Evolutionary conservation across 2,888 invertebrate genomes (phyloP), one percentile per base, ranked within the genome.

Genomic region (Selenia dentaria): DNA sequence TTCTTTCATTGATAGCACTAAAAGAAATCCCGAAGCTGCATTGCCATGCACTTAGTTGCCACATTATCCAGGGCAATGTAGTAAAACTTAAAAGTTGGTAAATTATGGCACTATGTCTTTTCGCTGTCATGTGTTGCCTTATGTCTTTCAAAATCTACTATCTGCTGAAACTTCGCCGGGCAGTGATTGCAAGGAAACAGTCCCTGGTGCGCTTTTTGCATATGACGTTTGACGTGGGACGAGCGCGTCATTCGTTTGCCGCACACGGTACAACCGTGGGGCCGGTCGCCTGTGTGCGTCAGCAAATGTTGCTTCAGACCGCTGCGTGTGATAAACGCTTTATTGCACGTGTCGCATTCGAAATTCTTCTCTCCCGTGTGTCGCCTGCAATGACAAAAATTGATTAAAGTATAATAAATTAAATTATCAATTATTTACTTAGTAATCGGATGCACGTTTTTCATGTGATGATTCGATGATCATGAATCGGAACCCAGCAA

Each of bases 351-450:
- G 16, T 76, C 74, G 18, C 91, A 91, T 46, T 83, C 84, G 37
- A 79, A 89, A 25, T 86, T 89, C 51, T 84, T 89, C 54, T 91
- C 91, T 0, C 91, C 91, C 0, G 91, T 91, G 49, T 91, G 91
- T 26, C 79, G 69, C 43, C 91, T 91, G 74, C 11, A 79, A 82
- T 27, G 37, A 47, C 12, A 14, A 12, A 47, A 36, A n/a, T n/a
- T 18, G 22, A 22, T 10, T 10, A 12, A n/a, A n/a, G n/a, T n/a
- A n/a, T n/a, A n/a, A n/a, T n/a, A n/a, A n/a, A n/a, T n/a, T n/a
- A n/a, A n/a, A n/a, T n/a, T n/a, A n/a, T n/a, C n/a, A n/a, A n/a
- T n/a, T n/a, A n/a, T n/a, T n/a, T n/a, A n/a, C n/a, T n/a, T n/a
- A n/a, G n/a, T n/a, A n/a, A n/a, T n/a, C n/a, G n/a, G n/a, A n/a